Evolutionary conservation across 2,888 invertebrate genomes (phyloP).

Genomic region (Drosophila subquinaria): DNA sequence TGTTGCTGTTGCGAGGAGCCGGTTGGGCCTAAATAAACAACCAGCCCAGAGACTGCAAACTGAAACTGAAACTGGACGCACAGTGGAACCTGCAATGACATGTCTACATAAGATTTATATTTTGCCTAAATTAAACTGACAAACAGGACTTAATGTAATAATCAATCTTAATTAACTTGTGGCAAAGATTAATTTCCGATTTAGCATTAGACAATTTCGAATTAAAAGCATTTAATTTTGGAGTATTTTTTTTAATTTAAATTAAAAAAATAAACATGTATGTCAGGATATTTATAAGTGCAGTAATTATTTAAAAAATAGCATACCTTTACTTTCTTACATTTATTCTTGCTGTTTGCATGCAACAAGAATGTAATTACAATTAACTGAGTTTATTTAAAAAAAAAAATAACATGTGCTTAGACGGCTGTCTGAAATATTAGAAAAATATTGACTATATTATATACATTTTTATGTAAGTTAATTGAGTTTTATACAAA

Average conservation of each 20-base stretch:
- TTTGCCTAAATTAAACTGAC: background rate
- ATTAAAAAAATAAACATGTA: background rate
- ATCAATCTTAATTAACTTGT: conserved; percentile 11
- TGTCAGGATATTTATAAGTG: background rate
- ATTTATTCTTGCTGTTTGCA: background rate
- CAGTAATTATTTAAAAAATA: background rate
- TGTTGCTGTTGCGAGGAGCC: conserved; percentile 62
- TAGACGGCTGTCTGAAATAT: too few relatives aligned
- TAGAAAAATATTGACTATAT: too few relatives aligned
- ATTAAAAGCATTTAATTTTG: background rate
- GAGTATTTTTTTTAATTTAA: background rate
- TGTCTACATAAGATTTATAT: background rate
- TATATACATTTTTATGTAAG: too few relatives aligned
- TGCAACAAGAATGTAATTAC: too few relatives aligned
- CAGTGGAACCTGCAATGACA: conserved; percentile 35
- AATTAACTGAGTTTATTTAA: too few relatives aligned
- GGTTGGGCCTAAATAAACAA: conserved; percentile 77
- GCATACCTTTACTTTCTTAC: background rate
- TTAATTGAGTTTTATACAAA: too few relatives aligned
- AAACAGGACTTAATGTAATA: background rate
- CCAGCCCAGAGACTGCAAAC: conserved; percentile 25
- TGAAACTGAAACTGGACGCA: conserved; percentile 50
- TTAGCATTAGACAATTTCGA: background rate
- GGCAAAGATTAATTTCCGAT: background rate
- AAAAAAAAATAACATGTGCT: too few relatives aligned